These are phyloP conservation scores for Dilophus febrilis DNA, from an alignment of 2,888 invertebrate species.

Conservation along the genomic window DNA sequence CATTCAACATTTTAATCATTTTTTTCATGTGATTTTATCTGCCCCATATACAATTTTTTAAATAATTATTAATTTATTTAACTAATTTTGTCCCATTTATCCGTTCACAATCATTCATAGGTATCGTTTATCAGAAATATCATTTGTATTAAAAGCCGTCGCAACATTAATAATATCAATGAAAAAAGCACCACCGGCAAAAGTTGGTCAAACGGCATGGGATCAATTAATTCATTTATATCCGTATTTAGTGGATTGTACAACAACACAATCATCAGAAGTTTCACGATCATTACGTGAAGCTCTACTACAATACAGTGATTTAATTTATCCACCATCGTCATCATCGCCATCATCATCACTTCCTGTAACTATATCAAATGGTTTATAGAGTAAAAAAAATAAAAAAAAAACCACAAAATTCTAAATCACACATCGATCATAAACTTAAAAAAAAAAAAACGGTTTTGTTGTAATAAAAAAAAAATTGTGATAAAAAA, in stretches of 20 bases:
- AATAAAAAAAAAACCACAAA: too few species aligned
- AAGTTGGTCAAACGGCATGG: slow-evolving; percentile 85
- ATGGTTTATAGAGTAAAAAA: too few species aligned
- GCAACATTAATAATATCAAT: slow-evolving; percentile 81
- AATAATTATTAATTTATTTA: neutral
- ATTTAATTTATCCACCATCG: slow-evolving; percentile 51
- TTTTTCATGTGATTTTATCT: neutral
- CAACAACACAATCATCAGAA: slow-evolving; percentile 61
- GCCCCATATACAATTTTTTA: neutral
- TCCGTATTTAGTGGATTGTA: slow-evolving; percentile 75
- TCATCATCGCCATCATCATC: too few species aligned
- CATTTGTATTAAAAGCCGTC: slow-evolving; percentile 87
- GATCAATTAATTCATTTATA: slow-evolving; percentile 81
- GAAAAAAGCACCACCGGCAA: slow-evolving; percentile 77
- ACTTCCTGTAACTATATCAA: too few species aligned
- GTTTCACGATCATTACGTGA: slow-evolving; percentile 65
- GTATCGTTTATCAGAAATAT: slow-evolving; percentile 86
- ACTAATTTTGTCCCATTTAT: neutral
- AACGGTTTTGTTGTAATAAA: too few species aligned
- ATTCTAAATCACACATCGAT: too few species aligned
- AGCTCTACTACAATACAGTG: slow-evolving; percentile 75
- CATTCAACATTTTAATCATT: neutral
- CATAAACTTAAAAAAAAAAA: too few species aligned
- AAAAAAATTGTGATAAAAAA: too few species aligned
- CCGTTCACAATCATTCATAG: slow-evolving; percentile 36